Base-by-base conservation (phyloP, 1,140 invertebrate genomes). In the Drosophila simulans region DNA sequence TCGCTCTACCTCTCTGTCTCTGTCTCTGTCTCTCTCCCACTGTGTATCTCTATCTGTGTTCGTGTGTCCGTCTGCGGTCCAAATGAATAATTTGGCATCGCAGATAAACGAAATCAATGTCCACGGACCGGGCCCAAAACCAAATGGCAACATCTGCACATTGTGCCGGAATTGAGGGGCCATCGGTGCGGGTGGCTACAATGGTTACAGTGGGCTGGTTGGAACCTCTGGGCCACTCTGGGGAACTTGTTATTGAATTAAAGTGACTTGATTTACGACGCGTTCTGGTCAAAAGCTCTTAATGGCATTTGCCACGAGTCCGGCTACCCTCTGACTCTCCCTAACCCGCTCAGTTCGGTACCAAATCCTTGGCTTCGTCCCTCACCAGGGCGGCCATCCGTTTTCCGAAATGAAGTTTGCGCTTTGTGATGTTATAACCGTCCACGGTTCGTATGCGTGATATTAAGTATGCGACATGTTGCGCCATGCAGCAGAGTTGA, bases 31-130 rank as follows among this genome's bases (percentile, higher is more conserved):
- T 37, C 27, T 60, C 13, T 4, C 11, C n/a, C 4, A 3, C 5
- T 42, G 12, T n/a, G 7, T 42, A n/a, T 66, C n/a, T 43, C 40
- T 39, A 15, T 55, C 17, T 39, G 10, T 55, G 27, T 39, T 25
- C 37, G 5, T 63, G 45, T 34, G 45, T 45, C 58, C 40, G 66
- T 56, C 64, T 69, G 66, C 69, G 66, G 66, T 40, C 66, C 66
- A 70, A 70, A 70, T 70, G 66, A 70, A 70, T 70, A 70, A 70
- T 70, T 70, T 70, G 66, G 66, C 66, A 70, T 70, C 66, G 66
- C 66, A 70, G 66, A 70, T 70, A 70, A 70, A 70, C 66, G 66
- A 70, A 70, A 70, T 70, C 66, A 70, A 70, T 70, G 66, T 70
- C 66, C 66, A 70, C 49, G 66, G 25, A 11, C 49, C 42, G 43